Evolutionary conservation across 2,797 vertebrate species (phyloP), one percentile per base, ranked within the genome.

Genomic region (Ceryle rudis): DNA sequence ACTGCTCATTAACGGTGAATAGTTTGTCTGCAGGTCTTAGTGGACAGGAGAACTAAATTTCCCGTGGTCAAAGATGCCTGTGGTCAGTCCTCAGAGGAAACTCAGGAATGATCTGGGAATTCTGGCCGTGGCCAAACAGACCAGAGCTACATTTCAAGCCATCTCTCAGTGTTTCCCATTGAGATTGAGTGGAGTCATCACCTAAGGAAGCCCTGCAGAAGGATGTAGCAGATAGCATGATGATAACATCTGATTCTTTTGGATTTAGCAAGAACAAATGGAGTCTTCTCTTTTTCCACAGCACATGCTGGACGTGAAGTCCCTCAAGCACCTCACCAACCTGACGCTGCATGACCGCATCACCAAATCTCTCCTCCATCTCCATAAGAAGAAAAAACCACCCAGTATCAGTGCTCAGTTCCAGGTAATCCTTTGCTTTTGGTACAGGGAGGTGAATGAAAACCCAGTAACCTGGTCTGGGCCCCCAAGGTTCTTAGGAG

Each of bases 361-460:
- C 93, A 99, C 99, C 92, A 99, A 99, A 97, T 99, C 99, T 18
- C 98, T 99, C 81, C 99, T 99, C 39, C 99, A 99, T 94, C 98
- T 99, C 62, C 99, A 99, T 97, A 99, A 99, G 98, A 99, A 99
- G 98, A 99, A 99, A 98, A 99, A 99, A 67, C 99, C 99, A 1
- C 99, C 99, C 79, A 99, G 99, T 91, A 99, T 99, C 98, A 99
- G 99, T 1, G 99, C 99, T 29, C 99, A 99, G 97, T 99, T 99
- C 96, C 99, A 99, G 99, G 99, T 99, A 94, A 95, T 61, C 37
- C 46, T 80, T 95, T 86, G 37, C 17, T 82, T 58, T 46, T 64
- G 28, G 57, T 67, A 65, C n/a, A 33, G 35, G 49, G 57, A 65
- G 5, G 14, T 44, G 35, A 67, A 72, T 46, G 25, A 55, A 73